A percentile compares a stretch with the other conserved stretches of the same genome.
These are phyloP conservation scores for Chaenogobius annularis DNA, from an alignment of 2,113 vertebrate genomes.

Conservation along the genomic window DNA sequence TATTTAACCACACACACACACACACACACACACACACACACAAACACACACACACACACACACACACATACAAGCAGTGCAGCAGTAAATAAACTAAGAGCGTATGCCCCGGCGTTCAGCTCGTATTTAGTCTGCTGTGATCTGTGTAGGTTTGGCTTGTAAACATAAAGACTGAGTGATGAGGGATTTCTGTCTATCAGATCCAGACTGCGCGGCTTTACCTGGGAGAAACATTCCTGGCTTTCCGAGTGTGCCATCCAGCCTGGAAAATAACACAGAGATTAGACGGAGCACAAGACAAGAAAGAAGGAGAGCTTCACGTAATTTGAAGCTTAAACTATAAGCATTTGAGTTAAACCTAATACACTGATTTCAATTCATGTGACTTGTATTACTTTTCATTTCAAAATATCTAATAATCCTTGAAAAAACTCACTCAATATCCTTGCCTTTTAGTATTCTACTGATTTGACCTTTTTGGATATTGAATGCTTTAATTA, in stretches of 20 bases:
- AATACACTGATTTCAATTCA: too few relatives aligned
- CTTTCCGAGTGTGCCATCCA: conserved; percentile 71
- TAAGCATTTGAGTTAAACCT: neutral
- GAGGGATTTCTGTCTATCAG: conserved; percentile 50
- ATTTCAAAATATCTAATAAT: too few relatives aligned
- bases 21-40: too few relatives aligned
- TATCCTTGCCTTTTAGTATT: too few relatives aligned
- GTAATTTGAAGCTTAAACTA: neutral
- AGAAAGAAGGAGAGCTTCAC: neutral
- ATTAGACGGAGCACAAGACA: conserved; percentile 15
- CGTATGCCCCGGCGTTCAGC: conserved; percentile 10
- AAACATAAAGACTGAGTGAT: conserved; percentile 37
- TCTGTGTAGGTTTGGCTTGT: conserved; percentile 23
- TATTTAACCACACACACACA: too few relatives aligned
- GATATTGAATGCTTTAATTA: neutral
- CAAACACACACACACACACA: neutral
- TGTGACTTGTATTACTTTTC: too few relatives aligned
- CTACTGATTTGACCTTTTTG: neutral
- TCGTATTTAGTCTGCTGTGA: conserved; percentile 42
- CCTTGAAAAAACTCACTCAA: too few relatives aligned
- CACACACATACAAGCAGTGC: neutral
- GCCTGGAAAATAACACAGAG: conserved; percentile 32
- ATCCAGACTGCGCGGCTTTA: conserved; percentile 46
- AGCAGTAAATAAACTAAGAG: conserved; percentile 2
- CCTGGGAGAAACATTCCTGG: conserved; percentile 75